These are phyloP conservation scores for Chrysemys picta DNA, from an alignment of 2,113 vertebrate species.

Conservation along the genomic window DNA sequence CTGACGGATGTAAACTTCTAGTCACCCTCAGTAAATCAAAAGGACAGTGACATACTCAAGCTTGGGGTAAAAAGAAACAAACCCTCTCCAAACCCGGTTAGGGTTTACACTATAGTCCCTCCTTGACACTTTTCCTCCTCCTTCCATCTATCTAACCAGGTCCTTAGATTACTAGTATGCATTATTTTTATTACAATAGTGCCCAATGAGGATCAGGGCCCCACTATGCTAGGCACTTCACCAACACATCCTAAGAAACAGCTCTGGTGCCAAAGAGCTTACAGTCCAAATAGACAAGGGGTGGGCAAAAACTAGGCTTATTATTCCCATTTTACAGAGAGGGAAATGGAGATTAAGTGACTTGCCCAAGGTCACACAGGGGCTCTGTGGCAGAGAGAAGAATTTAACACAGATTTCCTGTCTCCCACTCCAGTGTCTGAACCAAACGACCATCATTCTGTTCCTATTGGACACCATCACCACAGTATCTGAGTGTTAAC, in stretches of 20 bases:
- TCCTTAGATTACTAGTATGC: not conserved
- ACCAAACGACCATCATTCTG: not conserved
- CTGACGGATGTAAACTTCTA: accelerated
- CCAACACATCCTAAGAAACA: not conserved
- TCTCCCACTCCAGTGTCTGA: not conserved
- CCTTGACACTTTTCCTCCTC: not conserved
- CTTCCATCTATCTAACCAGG: not conserved
- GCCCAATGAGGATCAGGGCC: not conserved
- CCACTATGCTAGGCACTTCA: not conserved
- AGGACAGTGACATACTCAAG: not conserved
- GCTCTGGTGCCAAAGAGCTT: not conserved
- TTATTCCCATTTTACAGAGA: not conserved
- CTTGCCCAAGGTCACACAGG: not conserved
- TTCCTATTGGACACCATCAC: not conserved
- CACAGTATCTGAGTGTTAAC: not conserved
- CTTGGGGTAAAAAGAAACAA: not conserved
- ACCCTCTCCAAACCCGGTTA: not conserved
- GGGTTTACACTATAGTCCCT: not conserved
- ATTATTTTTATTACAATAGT: not conserved
- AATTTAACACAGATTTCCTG: not conserved
- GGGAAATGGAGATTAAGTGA: not conserved
- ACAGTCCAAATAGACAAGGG: not conserved
- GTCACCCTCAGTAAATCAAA: not conserved
- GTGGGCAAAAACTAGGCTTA: not conserved
- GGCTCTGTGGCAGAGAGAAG: not conserved